phyloP scores from a whole-genome alignment of 2,888 invertebrate genomes.

The Calliopum simillimum region DNA sequence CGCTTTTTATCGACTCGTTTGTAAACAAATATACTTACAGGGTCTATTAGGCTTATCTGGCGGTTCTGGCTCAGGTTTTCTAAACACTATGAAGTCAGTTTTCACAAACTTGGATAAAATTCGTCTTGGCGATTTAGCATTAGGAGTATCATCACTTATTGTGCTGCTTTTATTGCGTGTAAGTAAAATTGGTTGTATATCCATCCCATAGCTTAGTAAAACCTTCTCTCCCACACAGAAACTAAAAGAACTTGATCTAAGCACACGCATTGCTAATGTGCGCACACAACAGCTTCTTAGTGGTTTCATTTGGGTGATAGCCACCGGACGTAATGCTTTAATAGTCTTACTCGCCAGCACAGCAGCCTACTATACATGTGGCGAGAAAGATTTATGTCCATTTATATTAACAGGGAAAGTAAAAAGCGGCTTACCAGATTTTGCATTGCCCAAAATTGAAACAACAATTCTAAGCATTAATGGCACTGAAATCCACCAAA shows the following conservation, averaged over 20 bases:
- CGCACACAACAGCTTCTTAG: slow-evolving; percentile 60
- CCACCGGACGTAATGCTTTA: slow-evolving; percentile 86
- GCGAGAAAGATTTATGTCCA: slow-evolving; percentile 66
- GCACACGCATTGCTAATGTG: slow-evolving; percentile 56
- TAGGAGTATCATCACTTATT: slow-evolving; percentile 80
- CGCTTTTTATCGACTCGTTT: slow-evolving; percentile 5
- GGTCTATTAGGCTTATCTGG: slow-evolving; percentile 79
- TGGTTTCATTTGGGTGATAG: slow-evolving; percentile 80
- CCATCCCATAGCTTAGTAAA: not conserved
- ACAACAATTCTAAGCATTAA: slow-evolving; percentile 68
- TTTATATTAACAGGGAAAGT: slow-evolving; percentile 82
- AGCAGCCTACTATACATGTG: slow-evolving; percentile 75
- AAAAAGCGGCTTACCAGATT: slow-evolving; percentile 75
- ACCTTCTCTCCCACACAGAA: slow-evolving; percentile 45
- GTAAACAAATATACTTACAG: slow-evolving; percentile 45
- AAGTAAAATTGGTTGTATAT: slow-evolving; percentile 61
- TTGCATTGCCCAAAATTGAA: slow-evolving; percentile 78
- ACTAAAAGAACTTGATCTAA: slow-evolving; percentile 54
- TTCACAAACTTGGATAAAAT: slow-evolving; percentile 76
- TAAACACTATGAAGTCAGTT: slow-evolving; percentile 80
- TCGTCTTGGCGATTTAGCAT: slow-evolving; percentile 75
- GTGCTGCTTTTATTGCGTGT: slow-evolving; percentile 82
- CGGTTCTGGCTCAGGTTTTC: slow-evolving; percentile 76
- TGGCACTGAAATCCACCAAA: slow-evolving; percentile 56
- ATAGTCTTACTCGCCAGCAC: slow-evolving; percentile 74